Percentiles rank a stretch among this genome's conserved stretches.
Conservation (phyloP, 2,113 vertebrate species). For the Blennius ocellaris region DNA sequence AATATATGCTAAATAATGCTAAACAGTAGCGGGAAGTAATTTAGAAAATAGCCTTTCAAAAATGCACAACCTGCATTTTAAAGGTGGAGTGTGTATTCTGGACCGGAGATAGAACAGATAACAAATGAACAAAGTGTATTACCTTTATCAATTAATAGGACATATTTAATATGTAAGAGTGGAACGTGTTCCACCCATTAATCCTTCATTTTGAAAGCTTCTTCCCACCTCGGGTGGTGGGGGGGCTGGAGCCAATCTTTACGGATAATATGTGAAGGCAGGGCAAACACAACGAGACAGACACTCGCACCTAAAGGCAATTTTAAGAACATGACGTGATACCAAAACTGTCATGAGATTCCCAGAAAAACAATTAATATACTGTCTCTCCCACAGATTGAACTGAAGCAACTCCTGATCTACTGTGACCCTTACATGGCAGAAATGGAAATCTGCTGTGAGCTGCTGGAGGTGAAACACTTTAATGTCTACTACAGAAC, state of each 20-base stretch:
- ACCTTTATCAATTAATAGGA: too few relatives aligned
- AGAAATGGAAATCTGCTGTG: constrained; percentile 89
- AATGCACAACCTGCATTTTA: background rate
- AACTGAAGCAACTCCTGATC: constrained; percentile 89
- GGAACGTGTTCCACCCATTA: too few relatives aligned
- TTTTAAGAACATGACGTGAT: background rate
- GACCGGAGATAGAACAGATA: background rate
- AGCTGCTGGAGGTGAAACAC: constrained; percentile 86
- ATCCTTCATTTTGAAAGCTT: too few relatives aligned
- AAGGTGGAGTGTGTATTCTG: too few relatives aligned
- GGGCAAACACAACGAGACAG: too few relatives aligned
- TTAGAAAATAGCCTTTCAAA: background rate
- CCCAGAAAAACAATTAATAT: constrained; percentile 16
- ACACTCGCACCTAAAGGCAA: background rate
- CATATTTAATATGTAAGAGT: too few relatives aligned
- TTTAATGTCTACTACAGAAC: background rate
- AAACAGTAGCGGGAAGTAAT: too few relatives aligned
- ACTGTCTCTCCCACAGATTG: constrained; percentile 84
- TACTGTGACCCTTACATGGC: constrained; percentile 90
- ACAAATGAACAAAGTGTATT: constrained; percentile 4
- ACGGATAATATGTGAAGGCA: too few relatives aligned
- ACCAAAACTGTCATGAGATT: constrained; percentile 1
- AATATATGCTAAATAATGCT: constrained; percentile 20
- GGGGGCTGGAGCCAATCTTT: too few relatives aligned
- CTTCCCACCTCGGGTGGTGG: too few relatives aligned